Evolutionary conservation across 2,113 vertebrate genomes (phyloP).

Genomic region (Xenopus laevis): DNA sequence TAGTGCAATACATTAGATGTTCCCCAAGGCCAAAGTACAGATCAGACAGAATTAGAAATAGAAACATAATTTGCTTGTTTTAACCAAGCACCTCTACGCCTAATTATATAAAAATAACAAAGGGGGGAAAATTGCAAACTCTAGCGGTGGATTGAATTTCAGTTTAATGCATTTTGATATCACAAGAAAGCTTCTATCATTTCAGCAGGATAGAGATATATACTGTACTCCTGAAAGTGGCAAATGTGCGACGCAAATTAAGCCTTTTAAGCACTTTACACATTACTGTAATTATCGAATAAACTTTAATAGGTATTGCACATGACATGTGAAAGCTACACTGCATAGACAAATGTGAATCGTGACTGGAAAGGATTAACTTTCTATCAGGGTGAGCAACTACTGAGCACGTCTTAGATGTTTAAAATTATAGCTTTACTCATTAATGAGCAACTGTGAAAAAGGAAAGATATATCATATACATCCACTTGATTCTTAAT

Average conservation of each 20-base stretch:
- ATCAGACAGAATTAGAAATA: conserved; percentile 44
- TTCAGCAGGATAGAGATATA: not conserved
- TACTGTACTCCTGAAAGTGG: conserved; percentile 5
- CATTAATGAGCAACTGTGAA: no score
- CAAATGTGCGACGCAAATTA: not conserved
- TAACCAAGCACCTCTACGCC: conserved; percentile 41
- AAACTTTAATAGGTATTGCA: no score
- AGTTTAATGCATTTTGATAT: conserved; percentile 36
- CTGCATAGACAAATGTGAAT: no score
- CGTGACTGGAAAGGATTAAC: no score
- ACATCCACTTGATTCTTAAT: no score
- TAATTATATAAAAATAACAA: conserved; percentile 51
- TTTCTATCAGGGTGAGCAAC: no score
- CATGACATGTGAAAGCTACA: no score
- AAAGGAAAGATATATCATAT: no score
- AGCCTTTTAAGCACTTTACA: conserved; percentile 21
- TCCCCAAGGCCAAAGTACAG: conserved; percentile 45
- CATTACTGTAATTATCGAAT: not conserved
- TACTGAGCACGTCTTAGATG: no score
- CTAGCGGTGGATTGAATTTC: conserved; percentile 21
- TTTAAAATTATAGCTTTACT: no score
- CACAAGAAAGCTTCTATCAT: not conserved
- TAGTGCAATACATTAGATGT: conserved; percentile 47
- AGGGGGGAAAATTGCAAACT: conserved; percentile 31
- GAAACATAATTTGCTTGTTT: conserved; percentile 43